Base-by-base conservation (phyloP, 2,797 vertebrate species). In the Natrix natrix region DNA sequence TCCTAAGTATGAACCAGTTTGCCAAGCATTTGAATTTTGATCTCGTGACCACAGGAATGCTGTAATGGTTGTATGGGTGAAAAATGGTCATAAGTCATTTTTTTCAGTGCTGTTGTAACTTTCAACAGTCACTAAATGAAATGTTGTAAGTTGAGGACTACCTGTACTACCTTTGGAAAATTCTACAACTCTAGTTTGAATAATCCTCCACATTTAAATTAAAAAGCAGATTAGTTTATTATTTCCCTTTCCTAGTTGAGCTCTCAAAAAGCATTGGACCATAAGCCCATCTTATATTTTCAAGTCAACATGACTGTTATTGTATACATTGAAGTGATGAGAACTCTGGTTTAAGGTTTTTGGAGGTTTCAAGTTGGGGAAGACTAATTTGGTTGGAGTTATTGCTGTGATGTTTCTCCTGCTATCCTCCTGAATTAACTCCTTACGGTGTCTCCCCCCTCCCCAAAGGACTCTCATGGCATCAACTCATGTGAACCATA, bases 401-500 rank as follows among this genome's bases (percentile, higher is more conserved):
- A 24, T 8, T 69, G 87, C 55, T 83, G 28, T 92, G 66, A 60
- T 55, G 43, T 37, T 57, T 43, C 74, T 78, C 20, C 74, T 78
- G 8, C 13, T 12, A 8, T 0, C 69, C 55, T 63, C 63, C n/a
- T 26, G 6, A 6, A 43, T 28, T 92, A 92, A n/a, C 92, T 66
- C 55, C 92, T 96, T 94, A 52, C 94, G 6, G 26, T 87, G 8
- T 7, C 91, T 5, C 89, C 89, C 95, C 86, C 43, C 96, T 89
- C 92, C 48, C 48, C 48, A 52, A 52, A 99, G 99, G 98, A 99
- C 99, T 13, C 98, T 99, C 0, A 99, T 99, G 98, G 99, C 99
- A 90, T 99, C 99, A 94, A 99, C 99, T 32, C 99, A 99, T 0
- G 99, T 99, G 95, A 99, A 99, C 96, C 99, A 99, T 97, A 99